Percentiles rank a stretch among this genome's conserved stretches.
phyloP scores from a whole-genome alignment of 2,797 vertebrate genomes.

The Hipposideros larvatus region DNA sequence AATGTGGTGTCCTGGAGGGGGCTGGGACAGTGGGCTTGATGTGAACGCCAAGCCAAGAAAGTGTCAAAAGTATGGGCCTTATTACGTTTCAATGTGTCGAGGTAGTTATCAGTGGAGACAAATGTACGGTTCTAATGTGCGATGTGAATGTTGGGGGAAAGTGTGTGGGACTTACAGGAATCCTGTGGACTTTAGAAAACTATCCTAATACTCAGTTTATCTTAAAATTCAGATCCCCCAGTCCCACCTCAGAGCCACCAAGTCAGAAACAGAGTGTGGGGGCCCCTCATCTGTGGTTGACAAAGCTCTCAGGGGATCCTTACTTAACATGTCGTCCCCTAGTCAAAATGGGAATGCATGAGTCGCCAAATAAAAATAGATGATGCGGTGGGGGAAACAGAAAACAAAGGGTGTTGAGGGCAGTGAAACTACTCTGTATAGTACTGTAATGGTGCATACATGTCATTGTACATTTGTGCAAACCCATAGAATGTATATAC shows the following conservation, averaged over 20 bases:
- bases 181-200: background rate
- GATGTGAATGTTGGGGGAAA: background rate
- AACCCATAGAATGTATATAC: background rate
- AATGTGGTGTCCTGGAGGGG: background rate
- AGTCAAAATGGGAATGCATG: background rate
- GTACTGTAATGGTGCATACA: rapidly evolving
- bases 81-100: background rate
- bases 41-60: background rate
- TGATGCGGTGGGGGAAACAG: background rate
- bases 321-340: too few relatives aligned
- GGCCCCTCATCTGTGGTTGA: too few relatives aligned
- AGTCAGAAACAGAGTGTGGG: background rate
- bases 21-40: too few relatives aligned
- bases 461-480: background rate
- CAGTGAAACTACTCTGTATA: too few relatives aligned
- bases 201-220: background rate
- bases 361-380: background rate
- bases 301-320: background rate
- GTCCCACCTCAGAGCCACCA: background rate
- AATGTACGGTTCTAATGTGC: background rate
- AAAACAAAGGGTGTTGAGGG: too few relatives aligned
- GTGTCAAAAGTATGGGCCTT: background rate
- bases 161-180: background rate
- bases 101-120: background rate
- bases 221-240: background rate